A percentile compares a stretch with the other conserved stretches of the same genome.
phyloP scores from a whole-genome alignment of 2,888 invertebrate species.

The Micoletzkya japonica region DNA sequence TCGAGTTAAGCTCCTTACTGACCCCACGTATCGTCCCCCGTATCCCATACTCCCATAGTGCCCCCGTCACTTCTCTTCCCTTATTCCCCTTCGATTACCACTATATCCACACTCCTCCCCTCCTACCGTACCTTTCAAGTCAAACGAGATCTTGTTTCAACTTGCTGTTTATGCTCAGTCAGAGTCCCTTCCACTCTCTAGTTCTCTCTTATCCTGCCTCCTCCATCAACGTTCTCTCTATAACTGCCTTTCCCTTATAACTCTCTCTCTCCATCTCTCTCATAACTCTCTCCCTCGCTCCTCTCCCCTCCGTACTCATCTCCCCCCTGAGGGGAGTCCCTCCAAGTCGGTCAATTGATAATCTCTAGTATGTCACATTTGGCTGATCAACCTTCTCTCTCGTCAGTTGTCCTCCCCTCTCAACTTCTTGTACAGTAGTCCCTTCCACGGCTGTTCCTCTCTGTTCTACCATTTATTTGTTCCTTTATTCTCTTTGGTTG shows the following conservation, averaged over 20 bases:
- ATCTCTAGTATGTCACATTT: conserved; percentile 7
- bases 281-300: background rate
- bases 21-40: background rate
- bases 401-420: too few relatives aligned
- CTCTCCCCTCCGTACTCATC: conserved; percentile 5
- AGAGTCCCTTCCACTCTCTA: conserved; percentile 7
- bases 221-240: background rate
- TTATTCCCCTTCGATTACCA: background rate
- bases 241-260: background rate
- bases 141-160: conserved; percentile 27
- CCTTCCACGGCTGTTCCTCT: too few relatives aligned
- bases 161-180: too few relatives aligned
- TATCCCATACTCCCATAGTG: background rate
- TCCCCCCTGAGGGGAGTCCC: background rate
- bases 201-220: conserved; percentile 2
- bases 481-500: too few relatives aligned
- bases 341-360: conserved; percentile 26
- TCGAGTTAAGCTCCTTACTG: too few relatives aligned
- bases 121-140: too few relatives aligned
- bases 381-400: background rate
- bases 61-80: background rate
- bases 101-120: background rate
- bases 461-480: too few relatives aligned
- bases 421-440: too few relatives aligned
- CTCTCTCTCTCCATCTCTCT: conserved; percentile 4